phyloP scores from a whole-genome alignment of 2,888 invertebrate species.

The Clusia tigrina region DNA sequence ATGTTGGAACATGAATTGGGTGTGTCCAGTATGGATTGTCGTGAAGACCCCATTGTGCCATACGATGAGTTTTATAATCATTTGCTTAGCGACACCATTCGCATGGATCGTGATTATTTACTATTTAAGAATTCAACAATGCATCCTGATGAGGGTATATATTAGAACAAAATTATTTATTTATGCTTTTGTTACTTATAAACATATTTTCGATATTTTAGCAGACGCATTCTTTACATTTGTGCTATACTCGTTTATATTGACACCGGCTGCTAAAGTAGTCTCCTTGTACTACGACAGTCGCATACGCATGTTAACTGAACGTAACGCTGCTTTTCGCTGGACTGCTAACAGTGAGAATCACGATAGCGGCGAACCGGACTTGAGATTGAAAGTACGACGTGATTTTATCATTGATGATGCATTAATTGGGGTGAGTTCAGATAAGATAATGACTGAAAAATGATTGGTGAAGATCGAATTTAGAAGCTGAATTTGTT shows the following conservation, averaged over 20 bases:
- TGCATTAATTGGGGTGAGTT: conserved; percentile 79
- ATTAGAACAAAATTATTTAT: conserved; percentile 12
- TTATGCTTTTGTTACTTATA: conserved; percentile 1
- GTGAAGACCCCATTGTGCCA: conserved; percentile 78
- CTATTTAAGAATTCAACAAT: conserved; percentile 77
- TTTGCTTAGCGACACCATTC: conserved; percentile 88
- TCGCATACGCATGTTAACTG: conserved; percentile 93
- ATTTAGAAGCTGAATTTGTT: no score
- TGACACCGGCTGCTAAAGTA: conserved; percentile 91
- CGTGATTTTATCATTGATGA: conserved; percentile 90
- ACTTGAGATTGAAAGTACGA: conserved; percentile 82
- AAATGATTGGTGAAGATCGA: no score
- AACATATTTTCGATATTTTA: background rate
- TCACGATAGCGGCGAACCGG: conserved; percentile 84
- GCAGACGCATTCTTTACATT: conserved; percentile 80
- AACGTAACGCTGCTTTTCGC: conserved; percentile 84
- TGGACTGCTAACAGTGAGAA: conserved; percentile 79
- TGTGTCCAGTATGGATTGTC: conserved; percentile 72
- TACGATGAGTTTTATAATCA: conserved; percentile 95
- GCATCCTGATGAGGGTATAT: conserved; percentile 51
- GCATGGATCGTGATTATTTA: conserved; percentile 94
- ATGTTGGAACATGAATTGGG: conserved; percentile 74
- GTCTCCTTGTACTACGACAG: conserved; percentile 93
- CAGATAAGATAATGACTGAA: no score
- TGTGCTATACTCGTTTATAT: conserved; percentile 88